Base-by-base conservation (phyloP, 2,113 vertebrate genomes). In the Thunnus thynnus region DNA sequence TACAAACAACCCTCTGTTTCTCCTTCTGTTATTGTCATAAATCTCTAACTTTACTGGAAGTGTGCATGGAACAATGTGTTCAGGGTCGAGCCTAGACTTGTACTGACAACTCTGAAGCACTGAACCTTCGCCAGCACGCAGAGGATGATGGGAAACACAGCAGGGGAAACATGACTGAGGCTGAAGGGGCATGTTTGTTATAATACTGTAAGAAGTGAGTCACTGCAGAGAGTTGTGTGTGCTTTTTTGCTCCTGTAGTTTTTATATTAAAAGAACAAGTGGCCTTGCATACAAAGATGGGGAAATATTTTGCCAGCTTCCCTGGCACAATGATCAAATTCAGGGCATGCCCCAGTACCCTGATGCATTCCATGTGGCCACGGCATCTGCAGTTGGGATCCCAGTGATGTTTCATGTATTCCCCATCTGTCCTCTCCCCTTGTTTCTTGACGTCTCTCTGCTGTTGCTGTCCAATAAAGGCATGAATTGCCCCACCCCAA, bases 31-130 rank as follows among this genome's bases (percentile, higher is more conserved):
- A 8, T 25, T 13, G 13, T 72, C 4, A 1, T 51, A 44, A 75
- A 68, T 3, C 16, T 64, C 6, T 14, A 27, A 5, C 51, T 60
- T 83, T 62, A 67, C 75, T 47, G 44, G 48, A 72, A 61, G 61
- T 17, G n/a, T 13, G 47, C 16, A 46, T 20, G 54, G 62, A 83
- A 73, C 36, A 83, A 73, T 78, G 77, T 61, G 54, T 25, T 66
- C 72, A 56, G 48, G 60, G 76, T 75, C 5, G 4, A 27, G 65
- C 3, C 67, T 46, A 4, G 22, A 69, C 70, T 22, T 25, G 44
- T 27, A 30, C 25, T 14, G 56, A 61, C 44, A 18, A 4, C 22
- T n/a, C 32, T 57, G 25, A 52, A 32, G 55, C n/a, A 36, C 13
- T 67, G 18, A 60, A 63, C 16, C 44, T 51, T 36, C n/a, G 25